phyloP scores from a whole-genome alignment of 2,113 vertebrate genomes.

The Oenanthe oenanthe region DNA sequence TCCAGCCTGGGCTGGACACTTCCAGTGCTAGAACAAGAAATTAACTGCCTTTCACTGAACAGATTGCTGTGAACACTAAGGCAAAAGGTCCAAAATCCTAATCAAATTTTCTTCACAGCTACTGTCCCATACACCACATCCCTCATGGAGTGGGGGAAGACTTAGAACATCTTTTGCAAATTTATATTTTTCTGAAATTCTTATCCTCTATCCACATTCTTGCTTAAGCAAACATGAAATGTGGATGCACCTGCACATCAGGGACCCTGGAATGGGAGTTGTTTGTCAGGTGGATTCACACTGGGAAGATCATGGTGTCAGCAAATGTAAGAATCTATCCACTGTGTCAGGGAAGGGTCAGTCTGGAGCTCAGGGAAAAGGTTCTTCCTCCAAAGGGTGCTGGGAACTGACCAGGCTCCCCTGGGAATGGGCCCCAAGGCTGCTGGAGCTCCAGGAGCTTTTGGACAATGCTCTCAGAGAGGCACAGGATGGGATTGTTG shows the following conservation, averaged over 20 bases:
- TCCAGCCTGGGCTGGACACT: neutral
- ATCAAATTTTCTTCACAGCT: neutral
- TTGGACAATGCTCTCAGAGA: accelerated
- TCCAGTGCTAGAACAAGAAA: neutral
- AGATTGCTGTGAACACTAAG: neutral
- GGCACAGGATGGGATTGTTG: neutral
- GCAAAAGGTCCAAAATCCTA: neutral
- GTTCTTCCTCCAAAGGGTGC: neutral
- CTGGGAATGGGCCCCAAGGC: neutral
- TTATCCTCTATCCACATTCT: accelerated
- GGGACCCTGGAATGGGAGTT: neutral
- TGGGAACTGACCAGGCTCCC: neutral
- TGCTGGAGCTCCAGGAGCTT: neutral
- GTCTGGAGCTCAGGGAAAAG: neutral
- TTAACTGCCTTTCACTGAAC: neutral
- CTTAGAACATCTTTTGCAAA: neutral
- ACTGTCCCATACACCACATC: neutral
- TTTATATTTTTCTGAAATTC: neutral
- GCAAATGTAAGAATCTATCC: neutral
- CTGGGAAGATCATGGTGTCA: neutral
- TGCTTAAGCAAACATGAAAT: neutral
- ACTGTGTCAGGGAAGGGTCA: accelerated
- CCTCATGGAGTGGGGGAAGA: neutral
- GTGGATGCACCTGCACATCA: neutral
- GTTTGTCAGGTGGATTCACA: neutral